These are phyloP conservation scores for Pempheris klunzingeri DNA, from an alignment of 2,797 vertebrate genomes.

Conservation along the genomic window DNA sequence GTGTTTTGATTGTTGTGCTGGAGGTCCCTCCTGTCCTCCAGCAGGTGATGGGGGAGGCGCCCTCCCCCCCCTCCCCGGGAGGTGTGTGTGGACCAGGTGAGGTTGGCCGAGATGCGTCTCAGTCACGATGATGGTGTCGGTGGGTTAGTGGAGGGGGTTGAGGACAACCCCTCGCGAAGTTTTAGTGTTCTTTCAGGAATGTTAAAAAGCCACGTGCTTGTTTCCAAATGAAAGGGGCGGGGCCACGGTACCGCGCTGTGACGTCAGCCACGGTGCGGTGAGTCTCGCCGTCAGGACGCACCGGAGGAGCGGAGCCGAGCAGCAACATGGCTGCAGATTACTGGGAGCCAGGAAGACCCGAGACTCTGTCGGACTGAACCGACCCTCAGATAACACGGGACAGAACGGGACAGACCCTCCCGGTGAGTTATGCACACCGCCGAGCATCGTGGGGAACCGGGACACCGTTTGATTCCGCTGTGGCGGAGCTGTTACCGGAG, in stretches of 20 bases:
- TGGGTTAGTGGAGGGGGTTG: too few species aligned
- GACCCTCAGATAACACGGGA: slow-evolving; percentile 71
- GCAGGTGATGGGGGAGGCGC: too few species aligned
- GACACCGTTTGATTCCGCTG: background rate
- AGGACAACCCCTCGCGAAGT: too few species aligned
- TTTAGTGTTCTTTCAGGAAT: too few species aligned
- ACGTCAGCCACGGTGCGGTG: slow-evolving; percentile 46
- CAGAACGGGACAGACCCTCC: slow-evolving; percentile 63
- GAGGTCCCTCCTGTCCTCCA: too few species aligned
- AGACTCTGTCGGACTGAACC: slow-evolving; percentile 59
- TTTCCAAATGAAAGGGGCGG: too few species aligned
- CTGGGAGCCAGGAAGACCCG: slow-evolving; percentile 75
- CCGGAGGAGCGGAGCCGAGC: slow-evolving; percentile 49
- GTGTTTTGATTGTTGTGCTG: too few species aligned
- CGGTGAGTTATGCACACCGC: slow-evolving; percentile 66
- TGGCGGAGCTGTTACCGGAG: slow-evolving; percentile 8
- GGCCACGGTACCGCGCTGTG: background rate
- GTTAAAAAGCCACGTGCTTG: too few species aligned
- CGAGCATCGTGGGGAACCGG: background rate
- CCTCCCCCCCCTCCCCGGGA: too few species aligned
- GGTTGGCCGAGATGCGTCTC: too few species aligned
- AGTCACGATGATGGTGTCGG: too few species aligned
- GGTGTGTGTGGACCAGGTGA: too few species aligned
- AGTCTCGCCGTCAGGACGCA: slow-evolving; percentile 43
- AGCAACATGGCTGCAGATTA: slow-evolving; percentile 87